These are phyloP conservation scores for Leptinotarsa defecta DNA, from an alignment of 1,140 invertebrate species.

Conservation along the genomic window DNA sequence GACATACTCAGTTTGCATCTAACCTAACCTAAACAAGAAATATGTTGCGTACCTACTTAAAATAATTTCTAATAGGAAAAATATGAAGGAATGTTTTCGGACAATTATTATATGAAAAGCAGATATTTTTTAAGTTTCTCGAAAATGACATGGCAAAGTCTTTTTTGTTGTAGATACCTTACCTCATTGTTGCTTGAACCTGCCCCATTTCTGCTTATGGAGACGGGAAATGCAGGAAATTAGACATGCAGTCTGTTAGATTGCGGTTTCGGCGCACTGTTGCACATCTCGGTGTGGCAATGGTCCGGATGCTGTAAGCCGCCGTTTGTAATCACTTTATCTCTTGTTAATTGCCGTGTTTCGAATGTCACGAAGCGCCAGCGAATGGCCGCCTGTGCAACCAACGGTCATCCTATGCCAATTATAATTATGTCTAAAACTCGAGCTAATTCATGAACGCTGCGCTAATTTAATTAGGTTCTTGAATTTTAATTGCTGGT, in stretches of 20 bases:
- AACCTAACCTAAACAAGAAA: too few relatives aligned
- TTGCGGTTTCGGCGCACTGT: slow-evolving; percentile 7
- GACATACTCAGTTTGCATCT: too few relatives aligned
- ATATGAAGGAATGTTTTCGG: too few relatives aligned
- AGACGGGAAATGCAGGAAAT: not conserved
- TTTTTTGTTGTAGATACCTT: too few relatives aligned
- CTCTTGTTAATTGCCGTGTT: slow-evolving; percentile 3
- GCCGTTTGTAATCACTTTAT: slow-evolving; percentile 6
- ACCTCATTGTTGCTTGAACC: too few relatives aligned
- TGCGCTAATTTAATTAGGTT: not conserved
- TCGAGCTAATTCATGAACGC: not conserved
- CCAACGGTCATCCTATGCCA: slow-evolving; percentile 7
- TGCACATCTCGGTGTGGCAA: slow-evolving; percentile 1
- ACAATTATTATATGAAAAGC: too few relatives aligned
- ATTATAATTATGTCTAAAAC: slow-evolving; percentile 3
- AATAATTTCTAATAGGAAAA: too few relatives aligned
- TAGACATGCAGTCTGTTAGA: slow-evolving; percentile 1
- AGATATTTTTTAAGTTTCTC: too few relatives aligned
- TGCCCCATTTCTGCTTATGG: not conserved
- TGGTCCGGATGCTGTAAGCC: not conserved
- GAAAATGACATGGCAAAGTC: too few relatives aligned
- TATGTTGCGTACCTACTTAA: too few relatives aligned
- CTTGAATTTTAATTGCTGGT: not conserved
- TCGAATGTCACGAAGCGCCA: not conserved
- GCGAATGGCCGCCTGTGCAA: not conserved